Conservation (phyloP, 2,797 vertebrate species). For the Phrynocephalus forsythii region DNA sequence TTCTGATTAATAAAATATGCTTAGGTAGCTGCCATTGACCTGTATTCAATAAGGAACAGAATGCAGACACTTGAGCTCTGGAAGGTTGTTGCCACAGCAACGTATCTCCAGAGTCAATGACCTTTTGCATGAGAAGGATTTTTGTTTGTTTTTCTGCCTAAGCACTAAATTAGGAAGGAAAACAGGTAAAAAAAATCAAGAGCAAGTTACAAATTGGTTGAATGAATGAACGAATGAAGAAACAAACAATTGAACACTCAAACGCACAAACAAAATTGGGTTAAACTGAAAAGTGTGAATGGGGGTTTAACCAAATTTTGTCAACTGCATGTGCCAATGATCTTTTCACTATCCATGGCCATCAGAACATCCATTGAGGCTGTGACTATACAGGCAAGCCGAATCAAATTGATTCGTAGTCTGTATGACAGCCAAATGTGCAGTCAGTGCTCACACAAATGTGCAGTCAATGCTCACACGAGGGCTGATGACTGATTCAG, state of each 20-base stretch:
- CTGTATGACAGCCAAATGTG: too few relatives aligned
- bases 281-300: not conserved
- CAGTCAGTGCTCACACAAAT: too few relatives aligned
- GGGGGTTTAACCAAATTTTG: not conserved
- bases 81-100: not conserved
- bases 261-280: too few relatives aligned
- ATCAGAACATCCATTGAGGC: not conserved
- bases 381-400: too few relatives aligned
- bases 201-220: too few relatives aligned
- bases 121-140: constrained; percentile 9
- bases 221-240: too few relatives aligned
- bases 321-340: not conserved
- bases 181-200: not conserved
- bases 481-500: too few relatives aligned
- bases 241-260: not conserved
- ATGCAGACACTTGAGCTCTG: not conserved
- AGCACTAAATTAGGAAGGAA: not conserved
- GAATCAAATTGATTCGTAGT: too few relatives aligned
- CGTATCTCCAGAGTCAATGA: constrained; percentile 7
- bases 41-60: not conserved
- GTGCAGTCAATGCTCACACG: too few relatives aligned
- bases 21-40: constrained; percentile 17
- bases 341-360: not conserved
- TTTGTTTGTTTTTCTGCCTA: fast-evolving
- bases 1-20: constrained; percentile 8